Base-by-base conservation (phyloP, 1,140 invertebrate genomes). In the Physella acuta region DNA sequence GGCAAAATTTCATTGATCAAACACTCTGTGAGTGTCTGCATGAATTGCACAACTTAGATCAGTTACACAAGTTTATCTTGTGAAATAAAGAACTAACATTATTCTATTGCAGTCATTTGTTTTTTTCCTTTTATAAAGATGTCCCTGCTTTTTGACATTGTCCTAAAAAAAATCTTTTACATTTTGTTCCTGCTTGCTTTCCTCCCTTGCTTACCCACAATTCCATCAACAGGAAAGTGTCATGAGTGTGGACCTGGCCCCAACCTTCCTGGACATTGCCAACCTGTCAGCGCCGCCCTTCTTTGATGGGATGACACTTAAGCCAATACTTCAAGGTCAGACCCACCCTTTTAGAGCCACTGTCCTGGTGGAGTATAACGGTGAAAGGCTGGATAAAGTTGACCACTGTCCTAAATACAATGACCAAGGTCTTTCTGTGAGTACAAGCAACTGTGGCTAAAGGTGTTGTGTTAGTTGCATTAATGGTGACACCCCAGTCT, bases 241-340 rank as follows among this genome's bases (percentile, higher is more conserved):
- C 0, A 87, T 91, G 17, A 90, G 91, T 73, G 90, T 95, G 30
- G 93, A 95, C 81, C 80, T 96, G 34, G 91, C 91, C 26, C 90
- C 92, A 0, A 95, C 94, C 0, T 91, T 95, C 75, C 77, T 94
- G 3, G 85, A 89, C 39, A 86, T 94, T 89, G 61, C 88, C 91
- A 75, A 73, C 44, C 60, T 52, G 3, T 26, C 55, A 16, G 34
- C 70, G 8, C 75, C 79, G 16, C 11, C 31, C 89, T 89, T 87
- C 8, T 89, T 90, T 86, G 91, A 93, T 84, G 92, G 92, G 1
- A 76, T 1, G 87, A 92, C 33, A 75, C 85, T 73, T 74, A 81
- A 28, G 55, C 81, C 58, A 64, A 73, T 65, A 61, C 69, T 76
- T 52, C 59, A 30, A 26, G 62, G 26, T 66, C 71, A 49, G 60